phyloP scores from a whole-genome alignment of 2,888 invertebrate genomes.

The Eristalinus sepulchralis region DNA sequence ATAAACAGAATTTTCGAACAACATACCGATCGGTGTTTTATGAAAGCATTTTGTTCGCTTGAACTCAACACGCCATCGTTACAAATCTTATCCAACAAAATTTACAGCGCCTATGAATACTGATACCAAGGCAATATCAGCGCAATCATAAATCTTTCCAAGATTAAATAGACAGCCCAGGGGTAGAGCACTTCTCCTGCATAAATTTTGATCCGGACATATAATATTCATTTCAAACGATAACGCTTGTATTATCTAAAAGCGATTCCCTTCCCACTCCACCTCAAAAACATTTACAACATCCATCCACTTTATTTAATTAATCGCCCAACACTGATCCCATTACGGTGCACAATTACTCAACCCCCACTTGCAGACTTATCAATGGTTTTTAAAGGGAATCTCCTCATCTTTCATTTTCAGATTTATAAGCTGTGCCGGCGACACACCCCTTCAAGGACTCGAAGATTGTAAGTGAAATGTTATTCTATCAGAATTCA shows the following conservation, averaged over 20 bases:
- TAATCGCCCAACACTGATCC: background rate
- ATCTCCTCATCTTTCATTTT: constrained; percentile 14
- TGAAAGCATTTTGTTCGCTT: too few species aligned
- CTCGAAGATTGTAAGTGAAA: constrained; percentile 54
- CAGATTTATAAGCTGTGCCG: constrained; percentile 33
- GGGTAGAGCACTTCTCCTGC: too few species aligned
- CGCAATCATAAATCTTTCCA: too few species aligned
- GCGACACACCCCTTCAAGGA: constrained; percentile 45
- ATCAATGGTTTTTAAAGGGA: background rate
- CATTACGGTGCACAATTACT: background rate
- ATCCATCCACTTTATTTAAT: background rate
- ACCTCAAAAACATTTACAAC: background rate
- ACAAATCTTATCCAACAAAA: too few species aligned
- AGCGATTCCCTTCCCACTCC: background rate
- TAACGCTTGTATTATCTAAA: background rate
- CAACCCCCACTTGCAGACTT: background rate
- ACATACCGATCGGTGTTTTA: too few species aligned
- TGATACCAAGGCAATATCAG: too few species aligned
- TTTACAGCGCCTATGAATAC: too few species aligned
- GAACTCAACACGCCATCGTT: too few species aligned
- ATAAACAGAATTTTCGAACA: too few species aligned
- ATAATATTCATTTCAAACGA: background rate
- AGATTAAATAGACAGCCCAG: too few species aligned
- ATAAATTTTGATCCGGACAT: too few species aligned
- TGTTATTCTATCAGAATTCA: constrained; percentile 15